These are phyloP conservation scores for Cryptosula pallasiana DNA, from an alignment of 2,888 invertebrate species.

Conservation along the genomic window DNA sequence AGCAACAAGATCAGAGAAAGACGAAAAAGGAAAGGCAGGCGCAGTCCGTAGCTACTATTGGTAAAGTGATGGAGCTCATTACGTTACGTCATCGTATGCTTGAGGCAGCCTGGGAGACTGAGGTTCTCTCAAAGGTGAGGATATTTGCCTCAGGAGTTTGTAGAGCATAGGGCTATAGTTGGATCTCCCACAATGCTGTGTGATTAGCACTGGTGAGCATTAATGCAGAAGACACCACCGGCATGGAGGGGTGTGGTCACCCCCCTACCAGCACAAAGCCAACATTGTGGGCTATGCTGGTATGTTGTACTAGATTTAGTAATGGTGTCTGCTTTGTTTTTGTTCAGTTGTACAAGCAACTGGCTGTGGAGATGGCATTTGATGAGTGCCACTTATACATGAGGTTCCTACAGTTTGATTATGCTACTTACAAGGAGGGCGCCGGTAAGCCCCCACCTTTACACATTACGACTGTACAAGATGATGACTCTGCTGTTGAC, in stretches of 20 bases:
- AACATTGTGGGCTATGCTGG: too few species aligned
- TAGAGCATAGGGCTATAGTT: too few species aligned
- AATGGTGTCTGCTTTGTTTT: not conserved
- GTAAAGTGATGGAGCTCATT: conserved; percentile 41
- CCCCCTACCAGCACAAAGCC: too few species aligned
- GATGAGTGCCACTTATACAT: conserved; percentile 51
- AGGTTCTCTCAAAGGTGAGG: conserved; percentile 45
- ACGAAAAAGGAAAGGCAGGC: conserved; percentile 39
- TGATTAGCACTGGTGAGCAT: too few species aligned
- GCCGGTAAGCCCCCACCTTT: conserved; percentile 46
- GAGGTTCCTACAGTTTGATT: conserved; percentile 51
- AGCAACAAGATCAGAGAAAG: conserved; percentile 23
- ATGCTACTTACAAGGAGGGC: conserved; percentile 47
- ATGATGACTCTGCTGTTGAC: conserved; percentile 48
- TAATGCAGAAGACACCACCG: too few species aligned
- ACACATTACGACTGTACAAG: conserved; percentile 46
- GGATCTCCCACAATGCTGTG: too few species aligned
- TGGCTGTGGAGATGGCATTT: conserved; percentile 46
- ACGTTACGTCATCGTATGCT: conserved; percentile 44
- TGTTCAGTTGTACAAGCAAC: conserved; percentile 44
- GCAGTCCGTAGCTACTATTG: conserved; percentile 36
- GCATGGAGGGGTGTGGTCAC: too few species aligned
- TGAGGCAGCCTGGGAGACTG: conserved; percentile 48
- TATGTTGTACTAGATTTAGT: too few species aligned
- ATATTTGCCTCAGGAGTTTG: too few species aligned